Base-by-base conservation (phyloP, 2,113 vertebrate genomes). In the Malurus elegans region DNA sequence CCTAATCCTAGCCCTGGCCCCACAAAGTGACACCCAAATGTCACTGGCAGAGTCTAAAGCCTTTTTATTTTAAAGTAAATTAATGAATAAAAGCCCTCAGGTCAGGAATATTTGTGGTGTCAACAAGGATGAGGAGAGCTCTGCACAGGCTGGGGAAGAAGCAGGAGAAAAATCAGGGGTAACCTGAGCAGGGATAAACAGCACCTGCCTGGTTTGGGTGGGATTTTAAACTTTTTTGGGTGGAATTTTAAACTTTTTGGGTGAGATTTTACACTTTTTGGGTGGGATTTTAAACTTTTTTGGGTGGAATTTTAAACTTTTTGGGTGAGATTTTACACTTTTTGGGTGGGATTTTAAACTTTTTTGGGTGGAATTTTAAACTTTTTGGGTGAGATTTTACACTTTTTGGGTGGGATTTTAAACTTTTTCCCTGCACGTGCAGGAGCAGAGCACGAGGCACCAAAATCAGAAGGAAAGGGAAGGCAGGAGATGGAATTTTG, bases 11-110 rank as follows among this genome's bases (percentile, higher is more conserved):
- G 38, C 9, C 38, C 38, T 38, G 12, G 14, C 34, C 23, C 26
- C 20, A 0, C 2, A 4, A 42, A 56, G 36, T 8, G 45, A 24
- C 73, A 29, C 31, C 16, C 0, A 21, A 48, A 32, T 10, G 11
- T 48, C 50, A 17, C 28, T 3, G 14, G 3, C 6, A 0, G 4
- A 65, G 24, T 38, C 10, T 24, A 60, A 10, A 36, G 36, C 36
- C 36, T 36, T 36, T 36, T 36, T 36, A 36, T 8, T 25, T n/a
- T 4, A 8, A 69, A 60, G 40, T 19, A 2, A 24, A 48, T 64
- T 60, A 18, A 51, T 10, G 28, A 24, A 65, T 36, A 26, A 92
- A 89, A 2, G 1, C 1, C 36, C 58, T 26, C 14, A 2, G 18
- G 40, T 69, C 20, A 31, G 36, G 58, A 32, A 13, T 6, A 5